Conservation (phyloP, 2,113 vertebrate genomes). For the Clinocottus analis region DNA sequence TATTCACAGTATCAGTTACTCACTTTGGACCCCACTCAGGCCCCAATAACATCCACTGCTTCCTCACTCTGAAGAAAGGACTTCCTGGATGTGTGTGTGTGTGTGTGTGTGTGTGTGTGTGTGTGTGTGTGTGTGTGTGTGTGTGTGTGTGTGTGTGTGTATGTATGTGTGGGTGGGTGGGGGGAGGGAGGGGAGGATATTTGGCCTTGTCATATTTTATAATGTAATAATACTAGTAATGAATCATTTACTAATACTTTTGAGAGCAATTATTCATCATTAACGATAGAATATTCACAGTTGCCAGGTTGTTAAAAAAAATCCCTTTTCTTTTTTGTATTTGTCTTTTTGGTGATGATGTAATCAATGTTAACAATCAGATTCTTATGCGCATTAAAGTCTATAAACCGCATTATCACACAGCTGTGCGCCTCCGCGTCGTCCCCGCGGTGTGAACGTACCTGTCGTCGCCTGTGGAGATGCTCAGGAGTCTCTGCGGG, state of each 20-base stretch:
- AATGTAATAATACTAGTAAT: background rate
- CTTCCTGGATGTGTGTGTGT: constrained; percentile 45
- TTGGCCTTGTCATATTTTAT: background rate
- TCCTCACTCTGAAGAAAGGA: constrained; percentile 54
- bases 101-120: too few species aligned
- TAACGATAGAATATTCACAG: background rate
- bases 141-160: too few species aligned
- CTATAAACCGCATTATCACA: background rate
- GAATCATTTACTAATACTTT: background rate
- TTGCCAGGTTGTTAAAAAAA: constrained; percentile 19
- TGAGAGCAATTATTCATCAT: background rate
- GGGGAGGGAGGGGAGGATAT: constrained; percentile 14
- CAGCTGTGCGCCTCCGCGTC: too few species aligned
- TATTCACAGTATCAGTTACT: constrained; percentile 51
- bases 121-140: too few species aligned
- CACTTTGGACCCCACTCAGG: constrained; percentile 19
- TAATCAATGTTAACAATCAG: background rate
- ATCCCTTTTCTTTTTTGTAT: background rate
- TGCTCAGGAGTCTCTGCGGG: constrained; percentile 18
- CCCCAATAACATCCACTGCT: constrained; percentile 35
- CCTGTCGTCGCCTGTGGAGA: constrained; percentile 32
- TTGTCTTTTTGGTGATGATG: background rate
- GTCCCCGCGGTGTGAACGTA: constrained; percentile 1
- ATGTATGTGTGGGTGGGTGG: too few species aligned
- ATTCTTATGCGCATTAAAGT: background rate